Conservation (phyloP, 1,140 invertebrate species). For the Calliphora vicina region DNA sequence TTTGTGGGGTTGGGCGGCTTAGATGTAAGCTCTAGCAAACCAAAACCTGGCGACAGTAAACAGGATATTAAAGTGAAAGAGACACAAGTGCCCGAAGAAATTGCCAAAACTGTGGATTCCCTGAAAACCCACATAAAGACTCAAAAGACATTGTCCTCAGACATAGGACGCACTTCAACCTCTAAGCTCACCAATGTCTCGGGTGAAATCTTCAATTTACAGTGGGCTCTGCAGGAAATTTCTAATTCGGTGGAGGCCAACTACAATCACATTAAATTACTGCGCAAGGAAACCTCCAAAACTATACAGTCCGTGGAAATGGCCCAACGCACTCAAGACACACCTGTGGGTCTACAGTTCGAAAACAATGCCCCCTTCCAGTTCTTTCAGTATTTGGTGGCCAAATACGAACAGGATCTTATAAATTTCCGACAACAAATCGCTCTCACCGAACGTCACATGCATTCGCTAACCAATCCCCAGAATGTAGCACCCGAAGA, state of each 20-base stretch:
- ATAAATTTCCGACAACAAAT: constrained; percentile 76
- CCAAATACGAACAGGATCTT: constrained; percentile 77
- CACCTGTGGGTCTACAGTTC: constrained; percentile 77
- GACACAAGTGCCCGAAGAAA: constrained; percentile 76
- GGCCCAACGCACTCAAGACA: constrained; percentile 80
- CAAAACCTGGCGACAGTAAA: constrained; percentile 67
- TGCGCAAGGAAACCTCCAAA: constrained; percentile 78
- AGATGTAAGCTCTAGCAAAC: constrained; percentile 67
- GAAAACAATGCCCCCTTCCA: constrained; percentile 78
- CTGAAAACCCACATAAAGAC: constrained; percentile 83
- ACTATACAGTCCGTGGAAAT: constrained; percentile 80
- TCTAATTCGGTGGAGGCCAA: constrained; percentile 71
- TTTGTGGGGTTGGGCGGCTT: constrained; percentile 72
- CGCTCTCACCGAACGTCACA: constrained; percentile 76
- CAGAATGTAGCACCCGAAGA: constrained; percentile 74
- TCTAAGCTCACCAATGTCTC: constrained; percentile 56
- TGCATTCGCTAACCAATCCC: constrained; percentile 73
- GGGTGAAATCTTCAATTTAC: constrained; percentile 55
- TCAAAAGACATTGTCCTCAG: constrained; percentile 82
- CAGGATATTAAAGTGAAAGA: constrained; percentile 73
- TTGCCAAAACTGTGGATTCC: constrained; percentile 67
- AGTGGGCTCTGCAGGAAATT: constrained; percentile 64
- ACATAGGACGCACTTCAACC: constrained; percentile 72
- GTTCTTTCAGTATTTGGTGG: constrained; percentile 77
- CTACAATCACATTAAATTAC: constrained; percentile 72